Evolutionary conservation across 2,888 invertebrate genomes (phyloP).

Genomic region (Cerastoderma edule): DNA sequence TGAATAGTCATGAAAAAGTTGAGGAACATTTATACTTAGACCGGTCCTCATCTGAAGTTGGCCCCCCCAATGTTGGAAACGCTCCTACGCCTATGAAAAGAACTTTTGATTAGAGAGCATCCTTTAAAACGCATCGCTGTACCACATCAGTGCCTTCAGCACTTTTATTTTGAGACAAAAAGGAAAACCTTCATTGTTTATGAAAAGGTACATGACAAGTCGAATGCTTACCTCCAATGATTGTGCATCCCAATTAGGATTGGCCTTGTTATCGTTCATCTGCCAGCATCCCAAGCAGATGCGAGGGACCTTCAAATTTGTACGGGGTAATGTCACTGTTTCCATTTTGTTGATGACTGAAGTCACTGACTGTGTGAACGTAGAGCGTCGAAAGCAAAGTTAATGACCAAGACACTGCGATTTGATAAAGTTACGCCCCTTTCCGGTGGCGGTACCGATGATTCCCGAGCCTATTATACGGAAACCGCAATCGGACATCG

Average conservation of each 20-base stretch:
- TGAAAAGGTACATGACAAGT: slow-evolving; percentile 8
- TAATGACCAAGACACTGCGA: slow-evolving; percentile 8
- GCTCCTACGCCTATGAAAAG: no score
- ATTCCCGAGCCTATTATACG: no score
- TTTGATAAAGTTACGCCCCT: background rate
- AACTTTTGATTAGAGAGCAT: no score
- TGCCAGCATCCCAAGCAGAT: slow-evolving; percentile 82
- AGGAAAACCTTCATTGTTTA: no score
- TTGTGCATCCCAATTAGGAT: slow-evolving; percentile 78
- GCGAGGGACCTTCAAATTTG: slow-evolving; percentile 78
- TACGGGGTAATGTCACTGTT: slow-evolving; percentile 70
- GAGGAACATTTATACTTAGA: no score
- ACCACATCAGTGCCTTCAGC: background rate
- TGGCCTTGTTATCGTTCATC: slow-evolving; percentile 78
- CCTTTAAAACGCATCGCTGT: no score
- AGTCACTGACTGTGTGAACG: slow-evolving; percentile 4
- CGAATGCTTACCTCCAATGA: slow-evolving; percentile 70
- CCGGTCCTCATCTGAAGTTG: no score
- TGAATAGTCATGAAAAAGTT: no score
- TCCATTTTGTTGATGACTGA: slow-evolving; percentile 45
- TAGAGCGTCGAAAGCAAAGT: no score
- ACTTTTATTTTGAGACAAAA: background rate
- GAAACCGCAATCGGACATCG: no score
- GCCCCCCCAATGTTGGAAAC: no score
- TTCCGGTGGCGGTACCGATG: no score